Evolutionary conservation across 2,888 invertebrate species (phyloP).

Genomic region (Ceramica pisi): DNA sequence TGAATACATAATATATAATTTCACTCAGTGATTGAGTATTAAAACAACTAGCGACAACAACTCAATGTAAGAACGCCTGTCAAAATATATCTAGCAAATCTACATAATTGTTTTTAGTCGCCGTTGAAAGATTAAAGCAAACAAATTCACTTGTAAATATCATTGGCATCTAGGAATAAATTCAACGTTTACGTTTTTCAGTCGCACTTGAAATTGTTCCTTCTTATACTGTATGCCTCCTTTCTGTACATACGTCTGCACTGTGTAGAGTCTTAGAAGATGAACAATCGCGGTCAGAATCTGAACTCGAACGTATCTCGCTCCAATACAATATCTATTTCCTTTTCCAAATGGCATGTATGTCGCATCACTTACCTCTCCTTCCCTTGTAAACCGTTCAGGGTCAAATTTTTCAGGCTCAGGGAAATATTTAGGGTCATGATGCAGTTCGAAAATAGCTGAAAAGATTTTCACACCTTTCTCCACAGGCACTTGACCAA

Average conservation of each 20-base stretch:
- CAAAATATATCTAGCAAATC: too few species aligned
- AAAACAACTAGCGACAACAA: too few species aligned
- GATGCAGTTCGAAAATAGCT: constrained; percentile 80
- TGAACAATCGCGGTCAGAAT: constrained; percentile 72
- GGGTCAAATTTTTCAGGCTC: constrained; percentile 85
- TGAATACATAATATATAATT: too few species aligned
- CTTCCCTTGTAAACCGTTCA: constrained; percentile 77
- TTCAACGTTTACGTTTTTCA: constrained; percentile 72
- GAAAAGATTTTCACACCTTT: constrained; percentile 76
- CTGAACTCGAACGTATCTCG: constrained; percentile 76
- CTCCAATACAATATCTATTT: constrained; percentile 83
- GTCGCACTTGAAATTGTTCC: constrained; percentile 71
- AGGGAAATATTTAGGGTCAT: constrained; percentile 82
- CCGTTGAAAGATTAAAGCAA: too few species aligned
- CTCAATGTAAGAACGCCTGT: too few species aligned
- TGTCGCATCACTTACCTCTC: constrained; percentile 69
- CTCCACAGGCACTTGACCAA: constrained; percentile 76
- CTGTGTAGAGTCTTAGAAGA: constrained; percentile 70
- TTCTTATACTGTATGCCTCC: constrained; percentile 72
- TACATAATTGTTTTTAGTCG: too few species aligned
- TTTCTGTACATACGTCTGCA: constrained; percentile 66
- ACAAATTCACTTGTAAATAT: neutral
- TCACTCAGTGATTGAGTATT: too few species aligned
- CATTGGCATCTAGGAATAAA: constrained; percentile 62
- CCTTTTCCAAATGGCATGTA: constrained; percentile 87